phyloP scores from a whole-genome alignment of 2,797 vertebrate species.

The Phylloscopus collybita region DNA sequence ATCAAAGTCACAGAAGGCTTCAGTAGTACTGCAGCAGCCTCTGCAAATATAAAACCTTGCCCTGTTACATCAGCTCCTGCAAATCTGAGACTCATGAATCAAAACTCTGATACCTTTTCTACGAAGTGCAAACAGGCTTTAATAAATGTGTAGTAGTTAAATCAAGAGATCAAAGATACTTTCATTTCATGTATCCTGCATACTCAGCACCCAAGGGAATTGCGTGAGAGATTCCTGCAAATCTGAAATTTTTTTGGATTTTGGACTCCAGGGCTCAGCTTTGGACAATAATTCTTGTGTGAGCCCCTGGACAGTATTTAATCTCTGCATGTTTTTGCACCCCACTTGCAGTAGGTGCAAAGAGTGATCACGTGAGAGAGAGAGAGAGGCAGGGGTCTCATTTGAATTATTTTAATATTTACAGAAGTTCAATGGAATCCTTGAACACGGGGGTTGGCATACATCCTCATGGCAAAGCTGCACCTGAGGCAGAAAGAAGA shows the following conservation, averaged over 20 bases:
- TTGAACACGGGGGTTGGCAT: neutral
- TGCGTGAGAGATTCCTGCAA: neutral
- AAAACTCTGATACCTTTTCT: neutral
- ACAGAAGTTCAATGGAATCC: neutral
- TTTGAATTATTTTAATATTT: neutral
- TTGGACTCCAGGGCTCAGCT: neutral
- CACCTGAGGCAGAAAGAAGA: neutral
- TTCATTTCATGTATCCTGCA: neutral
- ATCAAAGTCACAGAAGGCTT: neutral
- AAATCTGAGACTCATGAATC: neutral
- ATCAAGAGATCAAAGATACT: conserved; percentile 12
- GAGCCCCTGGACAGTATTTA: neutral
- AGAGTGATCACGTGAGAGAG: neutral
- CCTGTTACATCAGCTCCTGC: neutral
- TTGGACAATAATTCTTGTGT: neutral
- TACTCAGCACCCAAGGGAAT: neutral
- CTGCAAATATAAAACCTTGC: neutral
- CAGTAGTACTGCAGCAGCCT: neutral
- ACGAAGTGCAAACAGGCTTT: neutral
- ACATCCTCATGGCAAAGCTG: neutral
- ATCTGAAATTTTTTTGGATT: neutral
- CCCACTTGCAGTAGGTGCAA: neutral
- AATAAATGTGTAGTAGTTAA: neutral
- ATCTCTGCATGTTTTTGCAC: neutral
- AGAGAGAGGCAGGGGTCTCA: neutral